phyloP scores from a whole-genome alignment of 2,113 vertebrate species.

The Bos taurus region ARS-UCD2.0 NC_037355.1:21932001-21932500 shows the following conservation, averaged over 20 bases:
- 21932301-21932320: not conserved
- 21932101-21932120: not conserved
- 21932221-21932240: not conserved
- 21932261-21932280: not conserved
- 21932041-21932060: not conserved
- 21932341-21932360: not conserved
- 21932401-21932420: not conserved
- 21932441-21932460: not conserved
- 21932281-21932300: not conserved
- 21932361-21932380: not conserved
- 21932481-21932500: not conserved
- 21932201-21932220: not conserved
- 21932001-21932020: not conserved
- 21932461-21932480: not conserved
- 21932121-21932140: not conserved
- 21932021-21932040: not conserved
- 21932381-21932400: not conserved
- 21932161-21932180: not conserved
- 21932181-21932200: not conserved
- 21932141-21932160: not conserved
- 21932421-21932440: not conserved
- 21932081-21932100: not conserved
- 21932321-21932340: not conserved
- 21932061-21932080: not conserved
- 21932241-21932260: not conserved